phyloP scores from a whole-genome alignment of 2,797 vertebrate species.

The Molossus molossus region DNA sequence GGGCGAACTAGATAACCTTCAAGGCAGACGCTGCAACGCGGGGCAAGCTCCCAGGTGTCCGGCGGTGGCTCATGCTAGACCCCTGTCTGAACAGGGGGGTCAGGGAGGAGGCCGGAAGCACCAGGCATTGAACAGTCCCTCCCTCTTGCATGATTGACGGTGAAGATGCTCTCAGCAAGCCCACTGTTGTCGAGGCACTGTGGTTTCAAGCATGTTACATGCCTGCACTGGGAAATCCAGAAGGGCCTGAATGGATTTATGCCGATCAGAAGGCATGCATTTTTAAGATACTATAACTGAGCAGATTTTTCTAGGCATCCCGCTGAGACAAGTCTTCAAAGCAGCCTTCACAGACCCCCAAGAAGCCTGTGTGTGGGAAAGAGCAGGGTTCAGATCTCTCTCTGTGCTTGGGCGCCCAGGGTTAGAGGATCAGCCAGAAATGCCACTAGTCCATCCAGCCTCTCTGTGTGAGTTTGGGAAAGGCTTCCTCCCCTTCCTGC shows the following conservation, averaged over 20 bases:
- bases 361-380: neutral
- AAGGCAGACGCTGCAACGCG: neutral
- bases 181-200: neutral
- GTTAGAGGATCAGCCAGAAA: neutral
- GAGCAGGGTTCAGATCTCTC: neutral
- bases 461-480: neutral
- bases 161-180: neutral
- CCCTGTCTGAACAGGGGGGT: neutral
- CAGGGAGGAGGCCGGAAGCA: neutral
- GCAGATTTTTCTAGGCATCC: slow-evolving; percentile 38
- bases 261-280: slow-evolving; percentile 47
- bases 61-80: neutral
- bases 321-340: slow-evolving; percentile 49
- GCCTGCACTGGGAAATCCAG: neutral
- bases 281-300: slow-evolving; percentile 49
- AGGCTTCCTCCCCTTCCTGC: neutral
- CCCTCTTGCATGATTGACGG: neutral
- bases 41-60: neutral
- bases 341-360: neutral
- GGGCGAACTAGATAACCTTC: neutral
- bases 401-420: neutral
- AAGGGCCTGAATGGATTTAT: slow-evolving; percentile 34
- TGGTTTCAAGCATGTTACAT: slow-evolving; percentile 37
- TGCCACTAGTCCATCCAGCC: neutral
- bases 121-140: neutral